phyloP scores from a whole-genome alignment of 2,888 invertebrate genomes.

The Microctonus aethiopoides region DNA sequence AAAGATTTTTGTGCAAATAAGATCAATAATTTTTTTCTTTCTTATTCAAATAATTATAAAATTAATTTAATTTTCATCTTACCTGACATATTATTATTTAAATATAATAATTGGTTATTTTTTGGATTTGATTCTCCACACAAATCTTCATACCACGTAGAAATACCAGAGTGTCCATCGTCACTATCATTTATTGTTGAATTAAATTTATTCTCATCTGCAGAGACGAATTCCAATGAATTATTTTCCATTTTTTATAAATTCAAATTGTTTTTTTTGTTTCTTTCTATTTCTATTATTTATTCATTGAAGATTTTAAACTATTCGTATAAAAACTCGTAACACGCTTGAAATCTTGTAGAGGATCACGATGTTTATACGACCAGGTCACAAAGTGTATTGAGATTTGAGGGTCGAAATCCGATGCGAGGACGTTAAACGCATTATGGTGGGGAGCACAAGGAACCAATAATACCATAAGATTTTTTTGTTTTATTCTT shows the following conservation, averaged over 20 bases:
- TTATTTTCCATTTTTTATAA: neutral
- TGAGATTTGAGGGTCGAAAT: neutral
- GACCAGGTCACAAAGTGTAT: too few species aligned
- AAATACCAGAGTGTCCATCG: neutral
- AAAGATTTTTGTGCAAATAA: neutral
- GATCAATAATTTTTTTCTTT: neutral
- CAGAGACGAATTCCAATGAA: neutral
- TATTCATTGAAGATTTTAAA: neutral
- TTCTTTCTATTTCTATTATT: too few species aligned
- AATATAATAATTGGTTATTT: neutral
- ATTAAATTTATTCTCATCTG: neutral
- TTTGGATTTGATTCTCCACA: neutral
- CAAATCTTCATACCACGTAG: neutral
- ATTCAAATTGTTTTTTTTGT: neutral
- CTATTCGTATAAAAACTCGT: too few species aligned
- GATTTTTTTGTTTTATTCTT: neutral
- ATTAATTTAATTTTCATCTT: neutral
- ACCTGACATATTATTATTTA: constrained; percentile 17
- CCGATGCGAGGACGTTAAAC: neutral
- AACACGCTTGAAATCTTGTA: too few species aligned
- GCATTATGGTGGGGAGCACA: neutral
- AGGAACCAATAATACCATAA: neutral
- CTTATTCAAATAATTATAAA: neutral
- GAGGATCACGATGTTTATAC: too few species aligned
- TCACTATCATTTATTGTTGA: neutral